phyloP scores from a whole-genome alignment of 2,797 vertebrate genomes.

The Melopsittacus undulatus region DNA sequence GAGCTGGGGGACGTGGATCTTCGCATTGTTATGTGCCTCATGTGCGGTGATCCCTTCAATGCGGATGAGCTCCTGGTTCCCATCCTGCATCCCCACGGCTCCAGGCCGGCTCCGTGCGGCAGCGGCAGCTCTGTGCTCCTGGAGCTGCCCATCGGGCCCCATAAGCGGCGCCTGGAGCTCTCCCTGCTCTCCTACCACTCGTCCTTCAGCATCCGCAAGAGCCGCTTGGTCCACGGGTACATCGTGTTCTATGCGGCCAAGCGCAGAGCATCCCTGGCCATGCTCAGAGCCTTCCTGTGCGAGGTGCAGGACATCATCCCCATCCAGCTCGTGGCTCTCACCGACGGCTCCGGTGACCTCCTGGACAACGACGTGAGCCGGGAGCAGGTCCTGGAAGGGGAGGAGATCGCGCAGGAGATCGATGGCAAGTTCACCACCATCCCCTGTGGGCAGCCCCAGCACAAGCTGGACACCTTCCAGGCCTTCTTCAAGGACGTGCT shows the following conservation, averaged over 20 bases:
- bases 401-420: conserved; percentile 94
- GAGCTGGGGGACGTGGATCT: conserved; percentile 88
- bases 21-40: conserved; percentile 91
- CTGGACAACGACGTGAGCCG: conserved; percentile 86
- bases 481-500: conserved; percentile 90
- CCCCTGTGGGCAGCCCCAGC: conserved; percentile 85
- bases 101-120: too few species aligned
- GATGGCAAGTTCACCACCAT: conserved; percentile 86
- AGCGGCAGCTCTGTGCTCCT: conserved; percentile 85
- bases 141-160: conserved; percentile 84
- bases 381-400: conserved; percentile 90
- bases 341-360: conserved; percentile 84
- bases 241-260: conserved; percentile 91
- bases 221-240: conserved; percentile 91
- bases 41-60: conserved; percentile 92
- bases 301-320: conserved; percentile 97
- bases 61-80: conserved; percentile 91
- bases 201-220: conserved; percentile 92
- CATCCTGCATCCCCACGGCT: too few species aligned
- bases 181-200: conserved; percentile 93
- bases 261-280: conserved; percentile 92
- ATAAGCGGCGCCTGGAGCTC: conserved; percentile 87
- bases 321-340: conserved; percentile 90
- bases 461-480: conserved; percentile 91
- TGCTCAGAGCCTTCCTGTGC: conserved; percentile 92